Evolutionary conservation across 1,140 invertebrate species (phyloP), one percentile per base, ranked within the genome.

Genomic region (Triops longicaudatus): DNA sequence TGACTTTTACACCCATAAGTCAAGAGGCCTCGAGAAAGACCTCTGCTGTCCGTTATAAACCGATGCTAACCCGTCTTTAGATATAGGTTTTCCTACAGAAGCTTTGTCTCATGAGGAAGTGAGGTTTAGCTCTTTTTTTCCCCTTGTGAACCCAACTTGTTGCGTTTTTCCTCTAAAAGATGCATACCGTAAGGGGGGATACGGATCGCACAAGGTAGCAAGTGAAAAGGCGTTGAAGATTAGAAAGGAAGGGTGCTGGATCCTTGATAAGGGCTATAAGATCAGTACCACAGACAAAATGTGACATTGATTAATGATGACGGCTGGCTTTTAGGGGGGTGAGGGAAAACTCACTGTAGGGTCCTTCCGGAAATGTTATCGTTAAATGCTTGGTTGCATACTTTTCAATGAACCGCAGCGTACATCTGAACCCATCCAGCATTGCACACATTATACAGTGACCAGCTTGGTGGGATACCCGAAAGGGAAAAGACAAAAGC

Each of bases 251-350:
- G 50, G 50, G 50, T 63, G 50, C 50, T 63, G 50, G 50, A 63
- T 17, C 17, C 6, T 63, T 63, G 50, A 63, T 63, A 63, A 63
- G 50, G 7, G 50, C 50, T 63, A 63, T 63, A 63, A 63, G 50
- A 22, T 37, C 31, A 37, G 10, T 14, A 63, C 50, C 14, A 63
- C 17, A 17, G 50, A 63, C 50, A 63, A 63, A 37, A 63, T 63
- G 50, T 63, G 50, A 63, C 50, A 63, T 22, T 63, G 50, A 63
- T 22, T 63, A 63, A 63, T 63, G 50, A 63, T 63, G 50, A 63
- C 17, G 50, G 50, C 14, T n/a, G 50, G 50, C 17, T 63, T 17
- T 9, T 63, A n/a, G 17, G 22, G 22, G 50, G 14, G n/a, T n/a
- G 22, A 63, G 14, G 50, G 14, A 63, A 22, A 63, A 17, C 22